These are phyloP conservation scores for Bursaphelenchus okinawaensis DNA, from an alignment of 2,888 invertebrate species.

Conservation along the genomic window DNA sequence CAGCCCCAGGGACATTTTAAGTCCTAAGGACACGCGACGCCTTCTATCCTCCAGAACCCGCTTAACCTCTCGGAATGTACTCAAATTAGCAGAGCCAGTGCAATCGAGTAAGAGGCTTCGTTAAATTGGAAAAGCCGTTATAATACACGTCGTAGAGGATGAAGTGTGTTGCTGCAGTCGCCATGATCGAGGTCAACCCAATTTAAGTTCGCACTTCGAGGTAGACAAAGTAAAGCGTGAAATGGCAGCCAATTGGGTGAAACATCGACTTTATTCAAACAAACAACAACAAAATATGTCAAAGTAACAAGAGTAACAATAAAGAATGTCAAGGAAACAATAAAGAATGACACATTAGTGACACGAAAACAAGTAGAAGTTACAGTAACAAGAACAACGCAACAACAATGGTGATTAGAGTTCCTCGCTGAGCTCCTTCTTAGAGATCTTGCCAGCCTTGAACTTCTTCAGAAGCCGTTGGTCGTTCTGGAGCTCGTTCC, in stretches of 20 bases:
- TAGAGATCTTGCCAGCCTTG: conserved; percentile 60
- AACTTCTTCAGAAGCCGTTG: conserved; percentile 60
- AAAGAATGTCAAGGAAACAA: no score
- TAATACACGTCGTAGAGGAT: background rate
- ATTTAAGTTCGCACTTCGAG: background rate
- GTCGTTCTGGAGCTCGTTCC: conserved; percentile 59
- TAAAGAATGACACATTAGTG: background rate
- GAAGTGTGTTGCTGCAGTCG: background rate
- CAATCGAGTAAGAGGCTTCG: background rate
- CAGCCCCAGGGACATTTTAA: background rate
- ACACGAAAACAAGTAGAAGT: no score
- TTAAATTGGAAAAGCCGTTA: background rate
- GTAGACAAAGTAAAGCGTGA: background rate
- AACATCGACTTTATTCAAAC: background rate
- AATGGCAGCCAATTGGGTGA: background rate
- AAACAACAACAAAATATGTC: background rate
- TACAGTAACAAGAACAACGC: background rate
- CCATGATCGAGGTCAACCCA: background rate
- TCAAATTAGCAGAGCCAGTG: background rate
- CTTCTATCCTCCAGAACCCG: background rate
- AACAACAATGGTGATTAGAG: background rate
- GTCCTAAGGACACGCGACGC: background rate
- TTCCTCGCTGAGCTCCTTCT: conserved; percentile 51
- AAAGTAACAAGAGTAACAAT: background rate
- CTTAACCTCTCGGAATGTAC: background rate